Base-by-base conservation (phyloP, 2,113 vertebrate genomes). In the Esox niger region DNA sequence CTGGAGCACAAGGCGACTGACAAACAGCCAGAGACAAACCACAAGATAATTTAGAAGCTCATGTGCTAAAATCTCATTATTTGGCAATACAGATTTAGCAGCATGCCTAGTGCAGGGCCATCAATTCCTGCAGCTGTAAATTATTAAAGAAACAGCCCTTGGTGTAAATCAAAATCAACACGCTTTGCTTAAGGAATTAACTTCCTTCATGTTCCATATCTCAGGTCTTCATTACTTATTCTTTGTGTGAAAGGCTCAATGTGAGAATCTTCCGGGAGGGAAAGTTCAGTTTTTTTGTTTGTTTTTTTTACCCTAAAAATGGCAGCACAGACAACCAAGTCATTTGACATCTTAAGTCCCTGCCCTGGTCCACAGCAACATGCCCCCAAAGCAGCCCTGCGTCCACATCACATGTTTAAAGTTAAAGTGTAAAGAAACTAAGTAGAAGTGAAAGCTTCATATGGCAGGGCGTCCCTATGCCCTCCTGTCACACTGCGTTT, bases 11-110 rank as follows among this genome's bases (percentile, higher is more conserved):
- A 93, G 93, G 90, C 91, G 86, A 89, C 93, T 94, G 94, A 95
- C 94, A 95, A 95, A 95, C 93, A 95, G 93, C 93, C 94, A 93
- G 83, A 89, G 94, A 95, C 94, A 95, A 95, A 95, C 93, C 93
- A 91, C 90, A 75, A 89, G 92, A 92, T 95, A 93, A 95, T 95
- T 95, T 95, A 94, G 93, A 94, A 94, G 15, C 56, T 92, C 93
- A 91, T 61, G 92, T 92, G 62, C 93, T 94, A 94, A 95, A 95
- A 95, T 94, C 94, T 94, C 93, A 94, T 95, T 95, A 95, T 95
- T 95, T 94, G 92, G 93, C 93, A 93, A 95, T 95, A 95, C 91
- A 91, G 92, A 95, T 95, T 93, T 82, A 93, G 92, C 93, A 94
- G 93, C 88, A 90, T 86, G 90, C 91, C 91, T 90, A 87, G 92